A percentile compares a stretch with the other conserved stretches of the same genome.
These are phyloP conservation scores for Cardinalis cardinalis DNA, from an alignment of 2,113 vertebrate species.

Conservation along the genomic window DNA sequence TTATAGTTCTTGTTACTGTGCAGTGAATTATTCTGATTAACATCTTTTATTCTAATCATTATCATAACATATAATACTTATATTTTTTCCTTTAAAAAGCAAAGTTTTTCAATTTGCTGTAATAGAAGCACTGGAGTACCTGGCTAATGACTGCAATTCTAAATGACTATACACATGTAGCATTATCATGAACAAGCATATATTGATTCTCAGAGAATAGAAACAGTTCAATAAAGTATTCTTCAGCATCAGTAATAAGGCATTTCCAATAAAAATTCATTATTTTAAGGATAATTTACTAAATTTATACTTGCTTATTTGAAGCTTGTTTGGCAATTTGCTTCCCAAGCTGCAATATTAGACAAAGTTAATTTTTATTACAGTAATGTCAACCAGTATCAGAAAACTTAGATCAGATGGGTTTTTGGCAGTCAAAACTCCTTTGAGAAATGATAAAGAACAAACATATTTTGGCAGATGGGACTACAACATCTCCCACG, in stretches of 20 bases:
- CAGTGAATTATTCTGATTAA: not conserved
- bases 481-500: not conserved
- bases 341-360: not conserved
- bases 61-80: not conserved
- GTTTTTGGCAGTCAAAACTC: not conserved
- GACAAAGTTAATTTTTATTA: not conserved
- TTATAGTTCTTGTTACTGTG: not conserved
- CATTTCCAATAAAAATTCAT: not conserved
- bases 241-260: not conserved
- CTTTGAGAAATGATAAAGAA: not conserved
- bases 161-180: not conserved
- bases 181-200: not conserved
- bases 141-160: not conserved
- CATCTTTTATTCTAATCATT: not conserved
- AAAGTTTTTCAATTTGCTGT: not conserved
- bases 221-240: not conserved
- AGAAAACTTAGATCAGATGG: not conserved
- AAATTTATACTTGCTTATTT: not conserved
- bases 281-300: not conserved
- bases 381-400: not conserved
- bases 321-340: not conserved
- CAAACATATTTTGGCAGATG: constrained; percentile 12
- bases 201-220: not conserved
- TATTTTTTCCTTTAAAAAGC: not conserved
- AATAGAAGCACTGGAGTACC: not conserved